A percentile compares a stretch with the other conserved stretches of the same genome.
Evolutionary conservation across 64 coral and sea anemone species (phyloP).

Genomic region (Platygyra sinensis): DNA sequence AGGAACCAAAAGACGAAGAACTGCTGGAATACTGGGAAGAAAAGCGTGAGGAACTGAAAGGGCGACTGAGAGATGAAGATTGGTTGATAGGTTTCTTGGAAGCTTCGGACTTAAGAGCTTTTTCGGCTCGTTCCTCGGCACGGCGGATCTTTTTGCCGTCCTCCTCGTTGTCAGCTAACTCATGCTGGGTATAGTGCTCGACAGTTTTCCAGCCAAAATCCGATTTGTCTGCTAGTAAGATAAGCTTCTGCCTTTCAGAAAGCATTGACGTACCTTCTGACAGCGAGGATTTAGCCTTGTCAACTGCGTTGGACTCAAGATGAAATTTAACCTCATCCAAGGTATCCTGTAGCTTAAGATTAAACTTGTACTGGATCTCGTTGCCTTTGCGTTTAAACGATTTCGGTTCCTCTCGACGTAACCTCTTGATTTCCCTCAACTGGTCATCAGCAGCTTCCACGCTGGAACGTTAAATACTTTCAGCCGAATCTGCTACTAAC

Average conservation of each 20-base stretch:
- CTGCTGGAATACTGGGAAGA: not conserved
- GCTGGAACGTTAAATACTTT: not conserved
- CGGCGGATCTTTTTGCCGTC: conserved; percentile 50
- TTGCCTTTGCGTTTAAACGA: not conserved
- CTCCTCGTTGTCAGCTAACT: not conserved
- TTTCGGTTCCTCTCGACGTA: not conserved
- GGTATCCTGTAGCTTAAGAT: not conserved
- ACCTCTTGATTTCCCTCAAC: not conserved
- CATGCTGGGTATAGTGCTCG: no score
- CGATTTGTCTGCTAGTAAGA: conserved; percentile 53
- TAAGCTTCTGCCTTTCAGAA: conserved; percentile 48
- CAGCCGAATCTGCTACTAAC: not conserved
- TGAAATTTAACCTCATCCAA: not conserved
- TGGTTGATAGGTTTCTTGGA: conserved; percentile 26
- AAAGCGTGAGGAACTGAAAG: not conserved
- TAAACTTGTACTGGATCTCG: conserved; percentile 6
- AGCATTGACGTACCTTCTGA: conserved; percentile 44
- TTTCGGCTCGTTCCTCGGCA: conserved; percentile 54
- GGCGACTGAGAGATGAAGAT: not conserved
- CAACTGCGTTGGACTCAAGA: not conserved
- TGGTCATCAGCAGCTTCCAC: not conserved
- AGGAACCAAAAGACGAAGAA: conserved; percentile 6
- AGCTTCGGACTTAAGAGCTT: conserved; percentile 25
- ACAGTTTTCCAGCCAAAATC: conserved; percentile 63
- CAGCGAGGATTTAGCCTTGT: not conserved